A percentile compares a stretch with the other conserved stretches of the same genome.
Evolutionary conservation across 2,888 invertebrate genomes (phyloP).

Genomic region (Psococerastis gibbosa): DNA sequence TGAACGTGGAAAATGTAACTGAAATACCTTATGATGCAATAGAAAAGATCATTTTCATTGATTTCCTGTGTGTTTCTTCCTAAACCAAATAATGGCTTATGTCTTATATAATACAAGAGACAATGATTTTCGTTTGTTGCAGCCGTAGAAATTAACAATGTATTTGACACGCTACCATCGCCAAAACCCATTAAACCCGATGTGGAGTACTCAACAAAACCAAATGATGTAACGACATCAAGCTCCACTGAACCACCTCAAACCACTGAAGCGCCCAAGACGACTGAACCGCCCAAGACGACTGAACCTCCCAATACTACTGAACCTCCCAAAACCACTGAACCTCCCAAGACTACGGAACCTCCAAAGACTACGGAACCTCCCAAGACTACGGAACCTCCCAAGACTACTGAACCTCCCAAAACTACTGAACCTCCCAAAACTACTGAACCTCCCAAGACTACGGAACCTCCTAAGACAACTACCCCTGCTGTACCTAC

Average conservation of each 20-base stretch:
- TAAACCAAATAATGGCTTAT: too few species aligned
- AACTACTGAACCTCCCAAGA: neutral
- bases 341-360: neutral
- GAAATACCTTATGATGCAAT: too few species aligned
- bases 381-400: slow-evolving; percentile 5
- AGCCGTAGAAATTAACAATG: too few species aligned
- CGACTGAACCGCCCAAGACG: neutral
- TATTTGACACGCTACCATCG: too few species aligned
- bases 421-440: too few species aligned
- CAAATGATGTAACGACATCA: slow-evolving; percentile 7
- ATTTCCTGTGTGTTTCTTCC: too few species aligned
- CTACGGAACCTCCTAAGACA: slow-evolving; percentile 16
- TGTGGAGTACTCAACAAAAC: neutral
- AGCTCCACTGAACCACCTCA: slow-evolving; percentile 6
- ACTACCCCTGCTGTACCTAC: slow-evolving; percentile 22
- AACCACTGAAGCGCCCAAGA: slow-evolving; percentile 2
- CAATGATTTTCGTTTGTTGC: too few species aligned
- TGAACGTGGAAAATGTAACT: too few species aligned
- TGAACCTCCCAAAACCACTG: slow-evolving; percentile 1
- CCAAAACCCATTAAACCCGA: too few species aligned
- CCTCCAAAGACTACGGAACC: slow-evolving; percentile 8
- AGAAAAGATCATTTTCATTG: too few species aligned
- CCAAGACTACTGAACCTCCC: slow-evolving; percentile 8
- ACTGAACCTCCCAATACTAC: slow-evolving; percentile 8
- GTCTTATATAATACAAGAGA: too few species aligned